These are phyloP conservation scores for Euthynnus affinis DNA, from an alignment of 2,797 vertebrate species.

Conservation along the genomic window DNA sequence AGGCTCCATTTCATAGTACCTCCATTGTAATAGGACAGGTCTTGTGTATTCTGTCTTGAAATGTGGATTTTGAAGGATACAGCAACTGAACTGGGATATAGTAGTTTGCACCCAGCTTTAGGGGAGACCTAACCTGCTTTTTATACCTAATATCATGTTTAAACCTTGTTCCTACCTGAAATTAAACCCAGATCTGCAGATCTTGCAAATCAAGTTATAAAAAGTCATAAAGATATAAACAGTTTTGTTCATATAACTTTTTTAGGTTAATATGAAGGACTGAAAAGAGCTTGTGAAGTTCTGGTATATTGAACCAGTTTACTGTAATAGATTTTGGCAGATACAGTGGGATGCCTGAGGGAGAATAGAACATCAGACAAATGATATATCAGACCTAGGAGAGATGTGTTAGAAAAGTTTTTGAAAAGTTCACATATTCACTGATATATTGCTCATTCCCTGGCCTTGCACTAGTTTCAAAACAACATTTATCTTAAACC, in stretches of 20 bases:
- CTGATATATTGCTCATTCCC: constrained; percentile 55
- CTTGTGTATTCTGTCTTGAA: background rate
- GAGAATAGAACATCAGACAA: constrained; percentile 64
- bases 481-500: constrained; percentile 65
- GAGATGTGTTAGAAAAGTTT: constrained; percentile 58
- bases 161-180: constrained; percentile 7
- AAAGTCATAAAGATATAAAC: constrained; percentile 35
- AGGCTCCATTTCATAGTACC: background rate
- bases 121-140: background rate
- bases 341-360: constrained; percentile 54
- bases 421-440: constrained; percentile 52
- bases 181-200: constrained; percentile 3
- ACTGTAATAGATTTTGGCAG: constrained; percentile 64
- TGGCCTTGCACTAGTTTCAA: constrained; percentile 59
- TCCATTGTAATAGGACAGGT: background rate
- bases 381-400: constrained; percentile 61
- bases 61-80: constrained; percentile 10
- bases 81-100: background rate
- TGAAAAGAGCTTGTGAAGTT: constrained; percentile 50
- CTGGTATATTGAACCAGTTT: constrained; percentile 59
- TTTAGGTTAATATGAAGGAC: constrained; percentile 54
- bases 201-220: constrained; percentile 34
- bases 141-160: background rate
- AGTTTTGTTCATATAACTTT: constrained; percentile 29
- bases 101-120: background rate